These are phyloP conservation scores for Panonychus citri DNA, from an alignment of 1,140 invertebrate species.

Conservation along the genomic window DNA sequence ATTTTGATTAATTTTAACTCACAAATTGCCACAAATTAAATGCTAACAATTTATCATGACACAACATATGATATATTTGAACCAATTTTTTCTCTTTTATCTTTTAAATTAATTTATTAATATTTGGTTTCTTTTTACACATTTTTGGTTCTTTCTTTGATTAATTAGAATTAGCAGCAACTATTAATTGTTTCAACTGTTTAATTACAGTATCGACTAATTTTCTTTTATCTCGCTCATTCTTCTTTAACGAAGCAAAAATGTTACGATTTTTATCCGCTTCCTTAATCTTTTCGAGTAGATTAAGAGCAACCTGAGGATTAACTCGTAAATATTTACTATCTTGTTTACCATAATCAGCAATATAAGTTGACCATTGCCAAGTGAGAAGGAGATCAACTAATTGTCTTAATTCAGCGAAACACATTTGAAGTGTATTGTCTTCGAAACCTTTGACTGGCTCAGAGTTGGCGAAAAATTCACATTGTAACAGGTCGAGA, in stretches of 20 bases:
- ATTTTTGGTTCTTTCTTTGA: no score
- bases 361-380: conserved; percentile 95
- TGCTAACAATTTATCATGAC: no score
- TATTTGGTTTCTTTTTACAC: no score
- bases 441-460: conserved; percentile 64
- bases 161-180: no score
- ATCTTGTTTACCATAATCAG: conserved; percentile 76
- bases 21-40: no score
- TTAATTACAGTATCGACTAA: conserved; percentile 82
- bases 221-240: conserved; percentile 83
- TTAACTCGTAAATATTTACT: conserved; percentile 80
- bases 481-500: conserved; percentile 90
- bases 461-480: conserved; percentile 79
- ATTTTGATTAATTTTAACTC: no score
- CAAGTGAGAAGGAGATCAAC: conserved; percentile 77
- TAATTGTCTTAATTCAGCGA: conserved; percentile 54
- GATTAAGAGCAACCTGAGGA: conserved; percentile 60
- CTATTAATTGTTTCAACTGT: conserved; percentile 51
- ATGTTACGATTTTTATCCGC: conserved; percentile 76
- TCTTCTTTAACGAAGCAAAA: conserved; percentile 81
- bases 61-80: no score
- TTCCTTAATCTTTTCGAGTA: conserved; percentile 90
- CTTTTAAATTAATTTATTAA: no score
- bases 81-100: no score
- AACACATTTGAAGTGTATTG: conserved; percentile 61